Evolutionary conservation across 2,113 vertebrate species (phyloP), one percentile per base, ranked within the genome.

Genomic region (Onychostruthus taczanowskii): DNA sequence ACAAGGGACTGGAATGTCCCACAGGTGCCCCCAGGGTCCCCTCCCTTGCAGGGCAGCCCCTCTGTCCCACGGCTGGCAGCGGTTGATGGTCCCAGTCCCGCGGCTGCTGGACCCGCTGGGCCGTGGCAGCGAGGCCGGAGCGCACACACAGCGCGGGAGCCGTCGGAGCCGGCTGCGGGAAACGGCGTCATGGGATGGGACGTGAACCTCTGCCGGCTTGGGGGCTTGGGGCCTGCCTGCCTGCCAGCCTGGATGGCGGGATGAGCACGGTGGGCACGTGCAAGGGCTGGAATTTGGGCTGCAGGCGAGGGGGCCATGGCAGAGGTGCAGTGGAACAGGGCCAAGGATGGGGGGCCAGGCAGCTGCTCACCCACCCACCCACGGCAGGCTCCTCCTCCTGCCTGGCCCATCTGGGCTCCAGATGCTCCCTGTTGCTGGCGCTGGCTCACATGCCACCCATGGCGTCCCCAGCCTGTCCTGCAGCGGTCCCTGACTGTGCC

Each of bases 251-350:
- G 59, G 12, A 33, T 0, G 1, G 44, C 0, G 0, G 50, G 28
- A 43, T 0, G 2, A 66, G 49, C 39, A 6, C 0, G 0, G 41
- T 8, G 44, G 69, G 28, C 17, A 13, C 0, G 7, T 0, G 2
- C n/a, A 74, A n/a, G 31, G 43, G 47, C 68, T 43, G 52, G 24
- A 0, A 35, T 27, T 6, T 6, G 37, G 68, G 59, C 28, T 72
- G 80, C 5, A 6, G 58, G 58, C 9, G 0, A 6, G 6, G 21
- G 33, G 21, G 0, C 68, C 39, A 16, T 2, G 8, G 31, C 58
- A 93, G 84, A 80, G 52, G 30, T 35, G 66, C 39, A 26, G 28
- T 22, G 77, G 73, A 7, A 7, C 64, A 22, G 55, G 16, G 30
- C 14, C 50, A 75, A 44, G 50, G 46, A 13, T 13, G 41, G 33